Evolutionary conservation across 2,113 vertebrate species (phyloP).

Genomic region (Synodontis membranacea): DNA sequence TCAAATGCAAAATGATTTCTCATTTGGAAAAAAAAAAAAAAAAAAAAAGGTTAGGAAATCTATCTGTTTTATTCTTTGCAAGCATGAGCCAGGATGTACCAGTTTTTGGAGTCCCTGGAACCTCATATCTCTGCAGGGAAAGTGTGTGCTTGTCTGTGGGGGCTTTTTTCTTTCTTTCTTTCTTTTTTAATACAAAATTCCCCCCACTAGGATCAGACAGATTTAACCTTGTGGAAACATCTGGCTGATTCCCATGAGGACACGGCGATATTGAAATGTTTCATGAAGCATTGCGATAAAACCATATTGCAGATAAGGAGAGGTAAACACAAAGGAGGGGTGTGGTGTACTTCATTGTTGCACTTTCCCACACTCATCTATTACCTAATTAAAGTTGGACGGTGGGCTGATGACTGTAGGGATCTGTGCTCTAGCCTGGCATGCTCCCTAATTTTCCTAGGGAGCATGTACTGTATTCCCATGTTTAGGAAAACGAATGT

Average conservation of each 20-base stretch:
- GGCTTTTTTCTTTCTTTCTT: background rate
- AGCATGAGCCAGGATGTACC: background rate
- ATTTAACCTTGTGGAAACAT: background rate
- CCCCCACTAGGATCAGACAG: background rate
- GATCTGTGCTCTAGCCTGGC: slow-evolving; percentile 51
- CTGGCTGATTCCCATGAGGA: background rate
- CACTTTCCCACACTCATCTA: slow-evolving; percentile 56
- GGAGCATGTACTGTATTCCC: background rate
- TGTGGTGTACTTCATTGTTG: slow-evolving; percentile 64
- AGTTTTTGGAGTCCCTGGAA: background rate
- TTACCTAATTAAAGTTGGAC: slow-evolving; percentile 63
- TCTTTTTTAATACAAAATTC: background rate
- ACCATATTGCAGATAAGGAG: slow-evolving; percentile 34
- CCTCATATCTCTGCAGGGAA: background rate
- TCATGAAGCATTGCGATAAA: slow-evolving; percentile 35
- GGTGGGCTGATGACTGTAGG: slow-evolving; percentile 55
- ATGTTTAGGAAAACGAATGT: background rate
- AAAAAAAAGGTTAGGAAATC: background rate
- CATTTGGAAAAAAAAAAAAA: background rate
- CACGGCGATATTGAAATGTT: background rate
- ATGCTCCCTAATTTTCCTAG: background rate
- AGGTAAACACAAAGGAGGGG: slow-evolving; percentile 17
- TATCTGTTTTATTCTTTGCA: slow-evolving; percentile 7
- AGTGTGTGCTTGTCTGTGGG: background rate
- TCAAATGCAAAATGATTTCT: background rate